Percentiles rank a stretch among this genome's conserved stretches.
phyloP scores from a whole-genome alignment of 2,888 invertebrate genomes.

The Acronicta leporina region DNA sequence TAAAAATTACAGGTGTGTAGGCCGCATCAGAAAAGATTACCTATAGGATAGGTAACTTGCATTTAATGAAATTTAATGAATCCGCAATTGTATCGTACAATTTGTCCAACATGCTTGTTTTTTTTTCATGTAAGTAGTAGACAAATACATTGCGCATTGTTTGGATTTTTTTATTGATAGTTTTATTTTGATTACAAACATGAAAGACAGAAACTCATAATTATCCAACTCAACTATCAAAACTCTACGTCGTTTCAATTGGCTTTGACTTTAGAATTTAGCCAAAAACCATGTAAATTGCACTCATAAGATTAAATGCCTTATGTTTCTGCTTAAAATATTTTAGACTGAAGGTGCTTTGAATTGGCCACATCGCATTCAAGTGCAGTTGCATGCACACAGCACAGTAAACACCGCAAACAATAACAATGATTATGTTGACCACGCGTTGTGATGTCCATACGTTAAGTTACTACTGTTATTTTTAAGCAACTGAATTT shows the following conservation, averaged over 20 bases:
- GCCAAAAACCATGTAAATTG: slow-evolving; percentile 8
- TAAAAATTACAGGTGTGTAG: too few species aligned
- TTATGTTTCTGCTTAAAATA: too few species aligned
- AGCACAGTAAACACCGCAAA: slow-evolving; percentile 28
- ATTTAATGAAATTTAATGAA: too few species aligned
- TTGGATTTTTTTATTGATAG: too few species aligned
- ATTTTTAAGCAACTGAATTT: not conserved
- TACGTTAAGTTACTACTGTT: not conserved
- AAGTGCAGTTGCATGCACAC: slow-evolving; percentile 25
- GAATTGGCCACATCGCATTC: slow-evolving; percentile 22
- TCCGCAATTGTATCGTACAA: too few species aligned
- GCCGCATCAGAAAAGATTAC: too few species aligned
- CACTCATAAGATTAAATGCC: slow-evolving; percentile 16
- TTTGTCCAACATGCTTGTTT: too few species aligned
- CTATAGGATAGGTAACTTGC: too few species aligned
- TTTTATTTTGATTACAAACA: too few species aligned
- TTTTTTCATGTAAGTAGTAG: too few species aligned
- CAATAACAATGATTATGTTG: slow-evolving; percentile 37
- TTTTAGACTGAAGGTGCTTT: slow-evolving; percentile 23
- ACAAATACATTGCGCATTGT: too few species aligned
- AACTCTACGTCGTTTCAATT: slow-evolving; percentile 6
- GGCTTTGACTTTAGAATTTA: slow-evolving; percentile 6
- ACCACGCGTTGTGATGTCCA: slow-evolving; percentile 22
- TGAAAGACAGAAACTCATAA: too few species aligned
- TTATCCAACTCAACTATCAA: not conserved